These are phyloP conservation scores for Aproaerema taeniolella DNA, from an alignment of 2,888 invertebrate genomes.

Conservation along the genomic window DNA sequence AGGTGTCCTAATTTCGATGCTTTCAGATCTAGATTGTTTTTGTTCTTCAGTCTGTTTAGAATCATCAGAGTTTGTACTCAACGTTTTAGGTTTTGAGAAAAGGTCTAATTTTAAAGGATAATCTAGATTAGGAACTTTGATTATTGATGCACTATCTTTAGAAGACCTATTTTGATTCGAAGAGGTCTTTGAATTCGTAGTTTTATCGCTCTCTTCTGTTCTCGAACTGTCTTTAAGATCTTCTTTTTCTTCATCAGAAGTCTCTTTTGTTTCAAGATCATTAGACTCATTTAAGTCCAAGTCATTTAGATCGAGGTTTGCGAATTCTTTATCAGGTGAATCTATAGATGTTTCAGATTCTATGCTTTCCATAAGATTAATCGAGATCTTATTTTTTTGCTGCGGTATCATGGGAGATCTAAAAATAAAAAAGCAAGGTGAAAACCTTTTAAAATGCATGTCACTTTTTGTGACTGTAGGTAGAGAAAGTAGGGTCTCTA, in stretches of 20 bases:
- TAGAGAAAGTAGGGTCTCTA: not conserved
- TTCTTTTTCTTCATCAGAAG: conserved; percentile 40
- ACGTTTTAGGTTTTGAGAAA: conserved; percentile 24
- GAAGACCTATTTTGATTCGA: conserved; percentile 33
- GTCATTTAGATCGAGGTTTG: conserved; percentile 62
- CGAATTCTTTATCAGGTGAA: conserved; percentile 67
- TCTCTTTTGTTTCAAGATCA: conserved; percentile 44
- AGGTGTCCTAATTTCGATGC: conserved; percentile 42
- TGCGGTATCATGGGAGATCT: conserved; percentile 72
- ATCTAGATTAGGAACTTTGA: conserved; percentile 63
- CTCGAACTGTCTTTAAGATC: conserved; percentile 36
- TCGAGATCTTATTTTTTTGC: conserved; percentile 68
- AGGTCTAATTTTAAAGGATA: conserved; percentile 38
- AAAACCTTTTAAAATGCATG: not conserved
- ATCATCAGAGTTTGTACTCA: conserved; percentile 57
- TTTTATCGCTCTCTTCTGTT: conserved; percentile 41
- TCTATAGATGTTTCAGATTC: conserved; percentile 73
- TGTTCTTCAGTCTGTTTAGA: conserved; percentile 42
- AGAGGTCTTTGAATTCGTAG: conserved; percentile 35
- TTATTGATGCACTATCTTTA: conserved; percentile 40
- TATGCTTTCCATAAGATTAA: conserved; percentile 72
- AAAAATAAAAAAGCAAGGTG: conserved; percentile 20
- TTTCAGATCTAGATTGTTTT: conserved; percentile 33
- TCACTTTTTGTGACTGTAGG: not conserved
- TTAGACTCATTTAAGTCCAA: conserved; percentile 55